Conservation (phyloP, 2,113 vertebrate species). For the Archocentrus centrarchus region DNA sequence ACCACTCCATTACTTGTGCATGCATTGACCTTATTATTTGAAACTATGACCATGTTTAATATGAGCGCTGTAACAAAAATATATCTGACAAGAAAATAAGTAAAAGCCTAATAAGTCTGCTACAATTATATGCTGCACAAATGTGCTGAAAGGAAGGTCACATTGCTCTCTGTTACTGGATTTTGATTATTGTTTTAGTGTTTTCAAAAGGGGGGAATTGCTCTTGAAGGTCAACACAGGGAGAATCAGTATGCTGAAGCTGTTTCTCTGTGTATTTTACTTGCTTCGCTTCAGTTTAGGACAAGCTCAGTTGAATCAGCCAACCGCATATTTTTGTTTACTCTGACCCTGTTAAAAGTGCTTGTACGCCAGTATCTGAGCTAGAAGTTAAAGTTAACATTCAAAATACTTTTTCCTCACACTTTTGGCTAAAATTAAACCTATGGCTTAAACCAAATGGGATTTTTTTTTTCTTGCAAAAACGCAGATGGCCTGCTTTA, state of each 20-base stretch:
- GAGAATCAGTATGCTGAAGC: neutral
- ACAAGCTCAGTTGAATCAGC: neutral
- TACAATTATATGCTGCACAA: neutral
- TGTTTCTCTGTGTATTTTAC: neutral
- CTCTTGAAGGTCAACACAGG: neutral
- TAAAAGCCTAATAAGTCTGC: no score
- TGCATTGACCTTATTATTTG: no score
- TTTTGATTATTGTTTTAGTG: neutral
- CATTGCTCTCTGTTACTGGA: neutral
- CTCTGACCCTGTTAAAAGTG: neutral
- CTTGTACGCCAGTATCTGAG: neutral
- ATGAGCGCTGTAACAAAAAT: no score
- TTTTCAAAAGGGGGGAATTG: neutral
- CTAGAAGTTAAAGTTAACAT: neutral
- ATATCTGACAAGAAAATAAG: no score
- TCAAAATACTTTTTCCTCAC: neutral
- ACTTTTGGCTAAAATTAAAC: constrained; percentile 23
- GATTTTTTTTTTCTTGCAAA: constrained; percentile 2
- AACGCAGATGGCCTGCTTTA: constrained; percentile 6
- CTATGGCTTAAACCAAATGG: neutral
- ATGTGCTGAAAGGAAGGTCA: no score
- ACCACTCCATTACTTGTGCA: no score
- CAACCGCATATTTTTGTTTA: neutral
- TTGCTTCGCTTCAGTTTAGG: neutral
- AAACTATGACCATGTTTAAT: no score